Evolutionary conservation across 2,113 vertebrate genomes (phyloP).

Genomic region (Albula glossodonta): DNA sequence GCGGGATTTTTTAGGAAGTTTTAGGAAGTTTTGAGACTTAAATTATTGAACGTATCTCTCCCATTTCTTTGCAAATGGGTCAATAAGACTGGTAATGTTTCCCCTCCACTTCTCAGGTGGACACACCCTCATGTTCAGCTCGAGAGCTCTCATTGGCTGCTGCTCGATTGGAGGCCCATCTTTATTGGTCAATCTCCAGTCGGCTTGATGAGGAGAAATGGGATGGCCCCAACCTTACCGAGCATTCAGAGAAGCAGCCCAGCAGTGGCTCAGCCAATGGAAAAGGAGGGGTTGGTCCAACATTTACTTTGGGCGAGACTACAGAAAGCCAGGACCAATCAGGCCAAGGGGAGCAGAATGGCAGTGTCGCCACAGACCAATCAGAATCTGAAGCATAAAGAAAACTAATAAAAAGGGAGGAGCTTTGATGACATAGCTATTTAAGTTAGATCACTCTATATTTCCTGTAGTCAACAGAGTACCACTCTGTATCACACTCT

Average conservation of each 20-base stretch:
- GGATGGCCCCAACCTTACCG: conserved; percentile 59
- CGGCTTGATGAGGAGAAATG: conserved; percentile 81
- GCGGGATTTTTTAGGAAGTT: no score
- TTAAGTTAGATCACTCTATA: neutral
- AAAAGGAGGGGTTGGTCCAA: conserved; percentile 56
- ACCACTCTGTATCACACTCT: neutral
- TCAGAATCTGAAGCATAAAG: conserved; percentile 78
- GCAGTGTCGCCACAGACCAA: conserved; percentile 75
- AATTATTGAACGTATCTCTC: no score
- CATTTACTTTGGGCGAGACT: conserved; percentile 67
- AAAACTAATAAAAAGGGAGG: conserved; percentile 20
- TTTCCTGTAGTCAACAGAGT: neutral
- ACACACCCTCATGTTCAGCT: conserved; percentile 86
- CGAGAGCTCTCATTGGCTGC: conserved; percentile 81
- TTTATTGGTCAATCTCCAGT: conserved; percentile 96
- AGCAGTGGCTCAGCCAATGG: conserved; percentile 58
- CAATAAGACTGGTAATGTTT: conserved; percentile 33
- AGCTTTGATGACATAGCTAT: neutral
- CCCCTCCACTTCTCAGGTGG: conserved; percentile 76
- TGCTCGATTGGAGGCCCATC: conserved; percentile 84
- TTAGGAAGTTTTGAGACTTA: no score
- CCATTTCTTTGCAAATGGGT: no score
- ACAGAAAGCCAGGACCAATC: conserved; percentile 68
- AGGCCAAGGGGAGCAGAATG: conserved; percentile 75
- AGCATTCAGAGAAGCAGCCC: conserved; percentile 51